Base-by-base conservation (phyloP, 2,888 invertebrate species). In the Epirrhoe tristata region DNA sequence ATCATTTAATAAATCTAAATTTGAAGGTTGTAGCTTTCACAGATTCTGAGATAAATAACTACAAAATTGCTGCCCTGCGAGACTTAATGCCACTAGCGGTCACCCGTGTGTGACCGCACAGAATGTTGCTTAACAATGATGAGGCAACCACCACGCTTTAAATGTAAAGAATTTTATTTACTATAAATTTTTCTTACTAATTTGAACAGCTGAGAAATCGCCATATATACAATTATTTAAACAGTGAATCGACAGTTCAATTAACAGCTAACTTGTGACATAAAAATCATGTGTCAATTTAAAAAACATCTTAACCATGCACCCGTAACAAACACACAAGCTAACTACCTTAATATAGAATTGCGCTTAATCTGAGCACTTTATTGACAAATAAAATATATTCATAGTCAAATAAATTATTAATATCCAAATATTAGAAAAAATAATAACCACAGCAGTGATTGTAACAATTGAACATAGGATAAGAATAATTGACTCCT, bases 211-310 rank as follows among this genome's bases (percentile, higher is more conserved):
- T 43, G 39, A 43, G 39, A 43, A 43, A 43, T 10, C 39, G 39
- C 12, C 39, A 10, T 43, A 36, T 36, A n/a, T n/a, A n/a, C n/a
- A n/a, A n/a, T n/a, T n/a, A n/a, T 24, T 24, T 24, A 12, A 12
- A 31, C 58, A 58, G 58, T 52, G 56, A 63, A 43, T 8, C 32
- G 51, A 56, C 54, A 51, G 4, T 58, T 59, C 1, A 55, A 51
- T 1, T 48, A 34, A 53, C 71, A 70, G 70, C 71, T 72, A 66
- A 54, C 73, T 76, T 78, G 75, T 81, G 78, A 80, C 75, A 63
- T 69, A 65, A 71, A 60, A 58, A 46, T 43, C 2, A 66, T 55
- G 57, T 71, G 67, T 74, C 57, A 53, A 58, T 66, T 65, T 16
- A 32, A 56, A 14, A 55, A 63, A 39, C 39, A 60, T 17, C 58